Percentiles rank a stretch among this genome's conserved stretches.
Conservation (phyloP, 2,113 vertebrate species). For the Sinocyclocheilus anshuiensis region DNA sequence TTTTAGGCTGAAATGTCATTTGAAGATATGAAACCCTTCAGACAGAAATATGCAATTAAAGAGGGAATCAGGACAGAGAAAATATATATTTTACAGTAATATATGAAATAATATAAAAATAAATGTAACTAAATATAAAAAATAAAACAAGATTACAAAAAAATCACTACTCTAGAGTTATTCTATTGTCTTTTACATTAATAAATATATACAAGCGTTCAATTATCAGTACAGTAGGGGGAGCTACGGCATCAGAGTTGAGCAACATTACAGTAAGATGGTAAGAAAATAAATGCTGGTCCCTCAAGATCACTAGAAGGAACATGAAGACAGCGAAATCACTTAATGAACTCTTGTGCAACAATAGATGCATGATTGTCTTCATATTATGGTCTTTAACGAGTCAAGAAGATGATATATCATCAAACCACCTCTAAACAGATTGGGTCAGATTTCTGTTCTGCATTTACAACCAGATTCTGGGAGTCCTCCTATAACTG, state of each 20-base stretch:
- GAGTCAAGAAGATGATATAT: neutral
- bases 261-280: neutral
- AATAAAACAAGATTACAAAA: too few species aligned
- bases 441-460: neutral
- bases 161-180: neutral
- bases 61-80: neutral
- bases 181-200: neutral
- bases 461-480: neutral
- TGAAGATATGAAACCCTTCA: neutral
- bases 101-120: neutral
- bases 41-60: neutral
- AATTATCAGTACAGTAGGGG: constrained; percentile 12
- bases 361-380: neutral
- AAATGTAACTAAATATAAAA: neutral
- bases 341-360: neutral
- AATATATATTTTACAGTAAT: neutral
- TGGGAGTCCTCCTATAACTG: neutral
- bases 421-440: neutral
- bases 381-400: neutral
- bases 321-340: neutral
- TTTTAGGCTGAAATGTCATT: neutral
- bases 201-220: neutral
- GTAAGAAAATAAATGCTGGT: neutral
- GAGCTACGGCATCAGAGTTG: neutral
- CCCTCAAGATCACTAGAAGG: neutral